A percentile compares a stretch with the other conserved stretches of the same genome.
Evolutionary conservation across 2,797 vertebrate genomes (phyloP).

Genomic region (Acipenser transmontanus): DNA sequence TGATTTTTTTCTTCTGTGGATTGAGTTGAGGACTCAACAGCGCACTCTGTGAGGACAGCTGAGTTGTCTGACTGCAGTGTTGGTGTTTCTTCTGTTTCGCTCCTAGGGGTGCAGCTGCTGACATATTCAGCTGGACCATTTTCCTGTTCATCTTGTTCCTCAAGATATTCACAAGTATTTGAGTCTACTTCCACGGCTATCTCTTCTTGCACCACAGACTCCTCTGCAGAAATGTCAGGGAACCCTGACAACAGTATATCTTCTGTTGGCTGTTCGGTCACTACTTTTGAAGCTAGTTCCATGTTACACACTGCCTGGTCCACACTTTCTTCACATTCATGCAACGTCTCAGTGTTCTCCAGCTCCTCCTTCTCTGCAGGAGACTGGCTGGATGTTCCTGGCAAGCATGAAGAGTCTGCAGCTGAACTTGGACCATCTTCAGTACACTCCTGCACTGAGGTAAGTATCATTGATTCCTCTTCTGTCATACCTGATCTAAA

Average conservation of each 20-base stretch:
- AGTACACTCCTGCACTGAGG: constrained; percentile 44
- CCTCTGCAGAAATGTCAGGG: constrained; percentile 35
- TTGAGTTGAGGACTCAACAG: constrained; percentile 47
- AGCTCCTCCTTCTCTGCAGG: constrained; percentile 41
- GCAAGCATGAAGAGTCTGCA: constrained; percentile 37
- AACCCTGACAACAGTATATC: constrained; percentile 57
- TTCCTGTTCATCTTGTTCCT: constrained; percentile 52
- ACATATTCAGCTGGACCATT: constrained; percentile 50
- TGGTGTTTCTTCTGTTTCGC: constrained; percentile 44
- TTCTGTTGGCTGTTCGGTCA: constrained; percentile 43
- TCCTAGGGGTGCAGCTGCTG: constrained; percentile 32
- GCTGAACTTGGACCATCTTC: constrained; percentile 49
- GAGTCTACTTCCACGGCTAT: constrained; percentile 71
- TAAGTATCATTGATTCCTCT: constrained; percentile 64
- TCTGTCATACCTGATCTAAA: constrained; percentile 65
- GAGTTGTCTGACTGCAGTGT: constrained; percentile 31
- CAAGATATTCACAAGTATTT: constrained; percentile 64
- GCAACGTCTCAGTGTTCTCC: constrained; percentile 39
- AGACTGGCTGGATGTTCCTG: constrained; percentile 44
- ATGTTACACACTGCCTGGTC: constrained; percentile 40
- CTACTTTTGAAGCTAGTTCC: constrained; percentile 36
- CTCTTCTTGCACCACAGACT: constrained; percentile 70
- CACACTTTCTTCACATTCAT: constrained; percentile 41
- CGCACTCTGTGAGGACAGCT: constrained; percentile 49
- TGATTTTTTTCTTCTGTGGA: constrained; percentile 54